Evolutionary conservation across 2,888 invertebrate species (phyloP), one percentile per base, ranked within the genome.

Genomic region (Rhagophthalmus giganteus): DNA sequence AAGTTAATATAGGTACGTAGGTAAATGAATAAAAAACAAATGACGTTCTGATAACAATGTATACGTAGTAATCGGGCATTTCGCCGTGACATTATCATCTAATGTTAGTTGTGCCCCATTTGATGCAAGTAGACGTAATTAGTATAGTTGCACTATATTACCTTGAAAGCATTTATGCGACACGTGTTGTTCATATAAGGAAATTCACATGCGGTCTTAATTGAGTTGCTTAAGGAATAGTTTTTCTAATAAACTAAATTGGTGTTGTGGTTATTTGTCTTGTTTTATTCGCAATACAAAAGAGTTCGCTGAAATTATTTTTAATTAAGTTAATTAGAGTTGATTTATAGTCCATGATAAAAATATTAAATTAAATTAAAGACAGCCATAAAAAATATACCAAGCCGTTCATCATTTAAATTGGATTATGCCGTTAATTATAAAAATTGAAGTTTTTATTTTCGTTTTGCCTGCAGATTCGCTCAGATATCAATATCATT

Each of bases 281-380:
- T 33, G 42, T 26, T 33, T 68, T 54, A 47, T 58, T 55, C 57
- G 42, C 42, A 26, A 32, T 46, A 46, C 31, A 38, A 54, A 54
- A 49, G 34, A 54, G 47, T 54, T 67, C 63, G 72, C 69, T 67
- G 66, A 72, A 74, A 74, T 74, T 72, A 73, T 72, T 74, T 75
- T 74, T 65, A 67, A 66, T 67, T 66, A 67, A 67, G 57, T 66
- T 65, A 67, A 62, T 62, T 62, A 62, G 59, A 61, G 59, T 61
- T 61, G 62, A 62, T 62, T 62, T 62, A 62, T 61, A 61, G 62
- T 59, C 59, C 58, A 58, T 58, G 62, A 62, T 62, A 62, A 62
- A 74, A 75, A 75, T 74, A 74, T 72, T 71, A 72, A 73, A 74
- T 73, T 71, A 71, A 73, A 72, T 71, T 70, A 71, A 71, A 73